A percentile compares a stretch with the other conserved stretches of the same genome.
These are phyloP conservation scores for Trisateles emortualis DNA, from an alignment of 2,888 invertebrate genomes.

Conservation along the genomic window DNA sequence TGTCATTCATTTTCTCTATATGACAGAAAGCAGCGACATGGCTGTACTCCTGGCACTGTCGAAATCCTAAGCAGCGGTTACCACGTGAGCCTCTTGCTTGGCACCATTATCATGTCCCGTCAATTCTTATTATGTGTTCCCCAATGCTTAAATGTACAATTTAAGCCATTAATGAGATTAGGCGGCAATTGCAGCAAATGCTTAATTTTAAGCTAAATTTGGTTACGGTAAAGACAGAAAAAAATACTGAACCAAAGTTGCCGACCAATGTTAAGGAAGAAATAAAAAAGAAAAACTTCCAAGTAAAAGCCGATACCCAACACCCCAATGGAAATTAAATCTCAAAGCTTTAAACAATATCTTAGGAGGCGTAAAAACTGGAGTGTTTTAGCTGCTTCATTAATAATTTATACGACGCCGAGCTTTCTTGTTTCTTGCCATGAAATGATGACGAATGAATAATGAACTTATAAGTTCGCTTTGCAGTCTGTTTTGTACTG, in stretches of 20 bases:
- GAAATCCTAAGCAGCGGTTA: no score
- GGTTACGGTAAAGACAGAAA: not conserved
- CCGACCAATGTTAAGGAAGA: not conserved
- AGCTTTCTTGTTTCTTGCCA: conserved; percentile 45
- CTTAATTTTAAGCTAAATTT: no score
- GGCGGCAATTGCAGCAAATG: no score
- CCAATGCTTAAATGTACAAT: no score
- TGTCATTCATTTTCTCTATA: no score
- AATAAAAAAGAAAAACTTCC: not conserved
- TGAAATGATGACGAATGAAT: conserved; percentile 56
- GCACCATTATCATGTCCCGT: no score
- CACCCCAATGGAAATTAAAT: conserved; percentile 44
- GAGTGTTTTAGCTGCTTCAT: conserved; percentile 51
- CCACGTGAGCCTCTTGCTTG: no score
- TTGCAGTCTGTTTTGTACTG: conserved; percentile 29
- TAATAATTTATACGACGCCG: conserved; percentile 53
- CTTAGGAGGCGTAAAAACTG: conserved; percentile 51
- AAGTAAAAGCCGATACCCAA: conserved; percentile 11
- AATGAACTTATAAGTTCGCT: conserved; percentile 50
- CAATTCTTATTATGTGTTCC: no score
- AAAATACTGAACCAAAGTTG: not conserved
- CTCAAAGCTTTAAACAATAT: conserved; percentile 49
- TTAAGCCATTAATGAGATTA: no score
- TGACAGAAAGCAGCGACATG: no score
- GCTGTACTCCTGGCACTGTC: no score